Percentiles rank a stretch among this genome's conserved stretches.
phyloP scores from a whole-genome alignment of 1,140 invertebrate genomes.

The Drosophila tani region DNA sequence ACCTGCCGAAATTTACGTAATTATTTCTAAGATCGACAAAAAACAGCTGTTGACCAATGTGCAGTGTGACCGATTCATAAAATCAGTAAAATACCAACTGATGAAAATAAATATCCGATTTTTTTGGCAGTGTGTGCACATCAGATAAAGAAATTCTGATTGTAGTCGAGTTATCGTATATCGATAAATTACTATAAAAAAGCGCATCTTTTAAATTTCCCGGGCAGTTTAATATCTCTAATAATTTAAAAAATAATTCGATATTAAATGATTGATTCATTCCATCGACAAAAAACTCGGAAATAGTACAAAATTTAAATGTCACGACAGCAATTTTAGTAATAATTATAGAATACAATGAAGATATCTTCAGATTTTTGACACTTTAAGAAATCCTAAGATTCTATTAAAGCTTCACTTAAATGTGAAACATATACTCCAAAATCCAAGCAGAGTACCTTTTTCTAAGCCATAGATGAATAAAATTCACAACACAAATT shows the following conservation, averaged over 20 bases:
- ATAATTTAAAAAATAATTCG: too few species aligned
- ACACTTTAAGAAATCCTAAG: too few species aligned
- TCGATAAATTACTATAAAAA: background rate
- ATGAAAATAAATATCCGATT: background rate
- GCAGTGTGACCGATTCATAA: constrained; percentile 1
- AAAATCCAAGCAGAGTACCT: background rate
- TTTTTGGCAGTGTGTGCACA: background rate
- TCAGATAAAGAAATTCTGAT: background rate
- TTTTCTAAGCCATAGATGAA: background rate
- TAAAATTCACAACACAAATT: background rate
- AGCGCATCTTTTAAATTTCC: background rate
- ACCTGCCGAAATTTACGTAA: constrained; percentile 82
- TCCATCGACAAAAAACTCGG: too few species aligned
- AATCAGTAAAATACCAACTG: background rate
- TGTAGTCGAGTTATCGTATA: background rate
- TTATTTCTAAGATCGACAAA: constrained; percentile 59
- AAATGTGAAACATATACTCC: background rate
- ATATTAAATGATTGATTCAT: too few species aligned
- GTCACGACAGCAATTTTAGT: too few species aligned
- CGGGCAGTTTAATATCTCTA: too few species aligned
- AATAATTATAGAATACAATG: too few species aligned
- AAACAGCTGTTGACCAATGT: constrained; percentile 61
- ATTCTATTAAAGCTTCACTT: too few species aligned
- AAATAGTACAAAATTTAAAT: too few species aligned
- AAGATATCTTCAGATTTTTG: too few species aligned